phyloP scores from a whole-genome alignment of 2,797 vertebrate genomes.

The Pagetopsis macropterus region DNA sequence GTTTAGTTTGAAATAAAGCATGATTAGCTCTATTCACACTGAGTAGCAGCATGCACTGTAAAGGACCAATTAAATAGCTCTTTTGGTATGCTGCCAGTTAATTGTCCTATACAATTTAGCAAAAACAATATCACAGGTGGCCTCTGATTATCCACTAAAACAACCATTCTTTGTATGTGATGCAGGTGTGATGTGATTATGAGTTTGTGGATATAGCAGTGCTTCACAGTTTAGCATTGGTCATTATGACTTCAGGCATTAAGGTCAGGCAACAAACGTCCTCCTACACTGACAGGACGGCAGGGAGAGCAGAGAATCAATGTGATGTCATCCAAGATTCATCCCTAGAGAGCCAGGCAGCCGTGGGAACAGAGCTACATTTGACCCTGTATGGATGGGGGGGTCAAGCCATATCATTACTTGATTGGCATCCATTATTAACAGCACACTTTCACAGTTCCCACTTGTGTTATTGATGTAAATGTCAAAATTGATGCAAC shows the following conservation, averaged over 20 bases:
- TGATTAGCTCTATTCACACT: constrained; percentile 51
- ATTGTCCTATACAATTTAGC: constrained; percentile 17
- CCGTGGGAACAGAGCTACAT: constrained; percentile 49
- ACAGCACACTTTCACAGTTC: constrained; percentile 10
- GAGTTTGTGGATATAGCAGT: constrained; percentile 8
- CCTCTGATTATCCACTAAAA: background rate
- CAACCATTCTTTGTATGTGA: background rate
- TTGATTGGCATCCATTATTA: constrained; percentile 48
- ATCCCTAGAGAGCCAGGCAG: constrained; percentile 50
- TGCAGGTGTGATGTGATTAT: constrained; percentile 15
- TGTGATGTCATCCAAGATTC: constrained; percentile 58
- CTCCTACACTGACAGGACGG: constrained; percentile 30
- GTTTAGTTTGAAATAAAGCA: constrained; percentile 58
- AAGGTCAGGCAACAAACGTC: constrained; percentile 39
- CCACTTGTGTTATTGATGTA: background rate
- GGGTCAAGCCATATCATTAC: constrained; percentile 41
- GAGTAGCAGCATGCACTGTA: constrained; percentile 41
- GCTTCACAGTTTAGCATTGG: constrained; percentile 55
- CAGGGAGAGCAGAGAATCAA: constrained; percentile 65
- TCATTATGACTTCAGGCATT: constrained; percentile 56
- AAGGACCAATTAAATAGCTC: constrained; percentile 55
- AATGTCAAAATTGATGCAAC: background rate
- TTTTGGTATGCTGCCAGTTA: constrained; percentile 43
- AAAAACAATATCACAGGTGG: constrained; percentile 26
- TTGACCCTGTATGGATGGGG: constrained; percentile 54